Base-by-base conservation (phyloP, 2,888 invertebrate species). In the Mesochorus sp. region DNA sequence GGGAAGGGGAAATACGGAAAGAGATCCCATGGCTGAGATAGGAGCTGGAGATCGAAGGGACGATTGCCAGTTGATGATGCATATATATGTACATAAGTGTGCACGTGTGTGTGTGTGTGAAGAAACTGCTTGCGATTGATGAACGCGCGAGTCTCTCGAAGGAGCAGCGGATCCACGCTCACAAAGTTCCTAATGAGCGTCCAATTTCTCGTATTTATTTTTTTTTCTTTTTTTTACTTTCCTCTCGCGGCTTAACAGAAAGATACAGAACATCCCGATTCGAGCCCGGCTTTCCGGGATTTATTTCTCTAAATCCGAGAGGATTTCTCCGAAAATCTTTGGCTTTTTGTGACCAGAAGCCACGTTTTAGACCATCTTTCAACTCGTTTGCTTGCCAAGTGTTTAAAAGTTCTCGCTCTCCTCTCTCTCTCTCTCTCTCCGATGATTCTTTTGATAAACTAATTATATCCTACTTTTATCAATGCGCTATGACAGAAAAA, bases 11-110 rank as follows among this genome's bases (percentile, higher is more conserved):
- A 39, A 59, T 39, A 70, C 26, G 68, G 24, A 42, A 51, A 74
- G 37, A 78, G 78, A 78, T 78, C 26, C 51, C 26, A 73, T n/a
- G n/a, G 78, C 44, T 74, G 44, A 78, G 68, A 78, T 74, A 74
- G 19, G n/a, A n/a, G n/a, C 42, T 21, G 21, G 47, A 70, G 78
- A 74, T 78, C 59, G 59, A 70, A 70, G 70, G 37, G 64, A 78
- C 78, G 78, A 78, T 78, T 70, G 51, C 74, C 51, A 57, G 47
- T 61, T 24, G 64, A 70, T 64, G 78, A 78, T 74, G 59, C 74
- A 42, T 42, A 28, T 39, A 31, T 24, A 34, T 10, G 17, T 28
- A 12, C 12, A 47, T 21, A 28, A 1, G 19, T 8, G 10, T 4
- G 55, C 8, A 0, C 12, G 14, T 2, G 49, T 21, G 19, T 39